Conservation (phyloP, 53 echinoderm and acorn worm species). For the Pentamera pediparva region DNA sequence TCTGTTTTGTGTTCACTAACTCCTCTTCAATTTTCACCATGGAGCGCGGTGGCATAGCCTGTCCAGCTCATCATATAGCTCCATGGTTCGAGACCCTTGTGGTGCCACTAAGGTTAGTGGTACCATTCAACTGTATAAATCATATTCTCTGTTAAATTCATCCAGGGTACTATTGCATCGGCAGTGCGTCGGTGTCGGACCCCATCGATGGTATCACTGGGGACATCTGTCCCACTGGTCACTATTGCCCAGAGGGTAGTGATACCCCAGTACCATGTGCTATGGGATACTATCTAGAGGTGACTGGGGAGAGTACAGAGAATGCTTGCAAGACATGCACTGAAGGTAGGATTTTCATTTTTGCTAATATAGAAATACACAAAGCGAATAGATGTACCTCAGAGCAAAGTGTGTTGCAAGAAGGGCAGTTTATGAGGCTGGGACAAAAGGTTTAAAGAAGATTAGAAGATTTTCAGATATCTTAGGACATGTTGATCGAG, state of each 20-base stretch:
- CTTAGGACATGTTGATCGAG: too few species aligned
- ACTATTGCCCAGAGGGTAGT: conserved; percentile 83
- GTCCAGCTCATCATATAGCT: too few species aligned
- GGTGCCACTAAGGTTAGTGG: background rate
- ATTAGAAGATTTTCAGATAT: too few species aligned
- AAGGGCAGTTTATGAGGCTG: too few species aligned
- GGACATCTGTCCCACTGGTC: conserved; percentile 80
- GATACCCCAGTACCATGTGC: conserved; percentile 60
- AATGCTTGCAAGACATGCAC: conserved; percentile 86
- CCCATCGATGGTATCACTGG: conserved; percentile 90
- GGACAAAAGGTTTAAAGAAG: too few species aligned
- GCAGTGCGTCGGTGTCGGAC: conserved; percentile 54
- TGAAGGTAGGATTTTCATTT: conserved; percentile 39
- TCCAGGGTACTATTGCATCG: conserved; percentile 82
- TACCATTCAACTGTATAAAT: background rate
- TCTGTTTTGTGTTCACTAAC: too few species aligned
- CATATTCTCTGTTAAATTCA: background rate
- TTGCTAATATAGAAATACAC: too few species aligned
- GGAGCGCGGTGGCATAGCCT: too few species aligned
- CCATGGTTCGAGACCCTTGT: too few species aligned
- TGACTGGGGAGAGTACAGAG: conserved; percentile 51
- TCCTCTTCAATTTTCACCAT: too few species aligned
- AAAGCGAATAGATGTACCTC: too few species aligned
- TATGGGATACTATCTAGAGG: conserved; percentile 82
- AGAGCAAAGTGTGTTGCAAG: too few species aligned